phyloP scores from a whole-genome alignment of 2,113 vertebrate genomes.

The Empidonax traillii region DNA sequence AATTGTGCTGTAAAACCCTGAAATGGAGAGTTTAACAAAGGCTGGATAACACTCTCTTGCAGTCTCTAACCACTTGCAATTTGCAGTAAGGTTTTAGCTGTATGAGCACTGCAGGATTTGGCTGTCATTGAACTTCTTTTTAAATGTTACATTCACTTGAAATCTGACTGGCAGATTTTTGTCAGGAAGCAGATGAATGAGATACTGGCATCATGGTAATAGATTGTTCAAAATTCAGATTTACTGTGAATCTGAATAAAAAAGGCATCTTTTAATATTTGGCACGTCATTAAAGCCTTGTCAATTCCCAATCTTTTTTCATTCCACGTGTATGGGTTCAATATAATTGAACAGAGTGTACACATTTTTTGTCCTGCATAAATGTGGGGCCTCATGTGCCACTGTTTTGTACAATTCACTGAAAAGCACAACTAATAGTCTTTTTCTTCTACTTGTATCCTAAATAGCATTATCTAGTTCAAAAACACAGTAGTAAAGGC shows the following conservation, averaged over 20 bases:
- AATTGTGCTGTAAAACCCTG: background rate
- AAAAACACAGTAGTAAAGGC: background rate
- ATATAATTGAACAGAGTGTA: background rate
- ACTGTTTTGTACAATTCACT: background rate
- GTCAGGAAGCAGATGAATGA: background rate
- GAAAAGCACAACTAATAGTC: background rate
- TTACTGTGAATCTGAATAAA: background rate
- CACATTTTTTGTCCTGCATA: background rate
- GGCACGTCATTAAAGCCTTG: background rate
- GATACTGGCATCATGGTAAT: background rate
- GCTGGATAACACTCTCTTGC: background rate
- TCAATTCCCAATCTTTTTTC: background rate
- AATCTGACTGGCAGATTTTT: background rate
- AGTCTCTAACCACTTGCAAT: background rate
- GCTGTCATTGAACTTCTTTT: background rate
- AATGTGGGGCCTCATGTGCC: background rate
- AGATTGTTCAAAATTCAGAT: background rate
- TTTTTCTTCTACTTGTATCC: background rate
- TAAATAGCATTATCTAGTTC: background rate
- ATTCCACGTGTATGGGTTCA: background rate
- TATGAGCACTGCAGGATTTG: background rate
- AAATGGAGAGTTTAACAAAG: conserved; percentile 17
- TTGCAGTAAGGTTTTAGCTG: background rate
- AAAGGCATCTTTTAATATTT: background rate
- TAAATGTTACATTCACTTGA: background rate